Conservation (phyloP, 2,113 vertebrate genomes). For the Amia ocellicauda region DNA sequence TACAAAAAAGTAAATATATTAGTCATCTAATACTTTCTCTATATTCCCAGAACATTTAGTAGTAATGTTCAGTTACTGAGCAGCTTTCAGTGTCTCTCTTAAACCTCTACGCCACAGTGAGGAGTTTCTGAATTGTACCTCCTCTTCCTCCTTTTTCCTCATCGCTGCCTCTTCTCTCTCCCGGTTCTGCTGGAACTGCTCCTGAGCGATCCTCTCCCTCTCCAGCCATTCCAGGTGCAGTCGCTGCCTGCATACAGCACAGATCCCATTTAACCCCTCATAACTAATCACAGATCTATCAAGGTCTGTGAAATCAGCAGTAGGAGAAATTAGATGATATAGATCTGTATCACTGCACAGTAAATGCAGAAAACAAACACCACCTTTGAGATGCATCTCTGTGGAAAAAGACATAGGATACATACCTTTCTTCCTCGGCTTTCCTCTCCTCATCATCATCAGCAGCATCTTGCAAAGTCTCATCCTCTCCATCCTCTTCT, state of each 20-base stretch:
- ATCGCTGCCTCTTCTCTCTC: conserved; percentile 80
- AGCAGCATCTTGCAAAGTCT: conserved; percentile 48
- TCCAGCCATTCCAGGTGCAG: conserved; percentile 85
- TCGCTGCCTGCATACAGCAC: conserved; percentile 60
- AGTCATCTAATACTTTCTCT: background rate
- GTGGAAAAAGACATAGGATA: background rate
- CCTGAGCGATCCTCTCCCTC: conserved; percentile 83
- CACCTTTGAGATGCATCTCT: background rate
- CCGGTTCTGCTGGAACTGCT: conserved; percentile 76
- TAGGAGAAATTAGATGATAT: conserved; percentile 35
- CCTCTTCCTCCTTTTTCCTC: conserved; percentile 83
- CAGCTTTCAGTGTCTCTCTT: no score
- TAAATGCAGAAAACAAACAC: background rate
- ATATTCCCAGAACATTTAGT: background rate
- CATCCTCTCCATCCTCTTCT: conserved; percentile 48
- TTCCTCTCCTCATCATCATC: conserved; percentile 62
- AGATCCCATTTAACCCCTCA: no score
- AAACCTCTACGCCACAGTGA: no score
- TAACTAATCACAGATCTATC: no score
- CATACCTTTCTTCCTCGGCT: conserved; percentile 74
- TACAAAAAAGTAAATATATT: no score
- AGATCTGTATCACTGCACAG: conserved; percentile 10
- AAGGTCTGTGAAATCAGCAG: no score
- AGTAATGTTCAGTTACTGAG: background rate
- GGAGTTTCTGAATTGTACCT: conserved; percentile 71